Conservation (phyloP, 2,797 vertebrate genomes). For the Anguilla marmorata region DNA sequence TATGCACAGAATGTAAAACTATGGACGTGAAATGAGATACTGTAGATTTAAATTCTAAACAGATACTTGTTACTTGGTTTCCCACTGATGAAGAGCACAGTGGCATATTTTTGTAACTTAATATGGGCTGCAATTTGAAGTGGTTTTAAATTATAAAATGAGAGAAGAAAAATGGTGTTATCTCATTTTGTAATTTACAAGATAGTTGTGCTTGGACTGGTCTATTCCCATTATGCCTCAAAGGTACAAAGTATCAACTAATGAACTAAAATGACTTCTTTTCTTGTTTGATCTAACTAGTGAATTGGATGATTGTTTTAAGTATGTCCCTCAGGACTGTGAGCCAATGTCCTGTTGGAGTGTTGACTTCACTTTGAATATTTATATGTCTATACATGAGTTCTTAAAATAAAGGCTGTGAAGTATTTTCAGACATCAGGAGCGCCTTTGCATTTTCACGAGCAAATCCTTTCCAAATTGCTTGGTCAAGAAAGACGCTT, state of each 20-base stretch:
- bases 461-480: neutral
- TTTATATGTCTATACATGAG: neutral
- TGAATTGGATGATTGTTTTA: neutral
- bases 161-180: neutral
- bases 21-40: neutral
- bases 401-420: neutral
- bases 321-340: neutral
- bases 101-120: neutral
- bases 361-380: neutral
- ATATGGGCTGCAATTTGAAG: neutral
- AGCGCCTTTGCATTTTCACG: neutral
- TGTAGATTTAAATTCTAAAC: neutral
- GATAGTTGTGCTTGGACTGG: neutral
- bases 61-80: neutral
- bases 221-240: neutral
- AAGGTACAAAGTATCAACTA: neutral
- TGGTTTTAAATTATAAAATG: neutral
- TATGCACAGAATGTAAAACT: neutral
- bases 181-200: neutral
- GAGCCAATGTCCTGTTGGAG: neutral
- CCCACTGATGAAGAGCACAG: neutral
- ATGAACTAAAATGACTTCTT: neutral
- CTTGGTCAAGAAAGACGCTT: neutral
- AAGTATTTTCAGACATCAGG: neutral
- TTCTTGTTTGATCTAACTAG: neutral